Evolutionary conservation across 2,113 vertebrate genomes (phyloP).

Genomic region (Ctenodactylus gundi): DNA sequence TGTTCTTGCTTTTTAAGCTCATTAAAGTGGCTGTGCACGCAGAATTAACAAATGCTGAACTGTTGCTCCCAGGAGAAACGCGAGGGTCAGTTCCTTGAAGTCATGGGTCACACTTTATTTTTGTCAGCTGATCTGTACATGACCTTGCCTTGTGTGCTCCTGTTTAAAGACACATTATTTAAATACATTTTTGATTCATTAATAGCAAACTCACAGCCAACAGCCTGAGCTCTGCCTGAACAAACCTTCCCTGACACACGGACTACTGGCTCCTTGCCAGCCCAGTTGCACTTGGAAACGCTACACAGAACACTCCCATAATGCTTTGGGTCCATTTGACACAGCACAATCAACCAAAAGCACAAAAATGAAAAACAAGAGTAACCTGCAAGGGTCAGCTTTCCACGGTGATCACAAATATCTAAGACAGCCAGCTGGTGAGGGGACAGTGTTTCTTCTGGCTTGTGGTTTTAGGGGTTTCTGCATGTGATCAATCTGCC

Average conservation of each 20-base stretch:
- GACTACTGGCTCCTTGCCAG: too few relatives aligned
- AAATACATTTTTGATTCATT: not conserved
- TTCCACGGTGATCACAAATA: not conserved
- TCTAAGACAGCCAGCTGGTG: too few relatives aligned
- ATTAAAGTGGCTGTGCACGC: not conserved
- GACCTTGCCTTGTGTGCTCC: not conserved
- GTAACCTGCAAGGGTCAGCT: not conserved
- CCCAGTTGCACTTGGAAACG: not conserved
- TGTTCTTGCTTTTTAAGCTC: not conserved
- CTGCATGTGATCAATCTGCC: not conserved
- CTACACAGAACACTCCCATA: too few relatives aligned
- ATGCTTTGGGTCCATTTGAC: not conserved
- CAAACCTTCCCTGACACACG: not conserved
- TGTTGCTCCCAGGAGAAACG: not conserved
- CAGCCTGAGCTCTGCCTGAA: not conserved
- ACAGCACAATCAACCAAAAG: not conserved
- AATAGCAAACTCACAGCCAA: not conserved
- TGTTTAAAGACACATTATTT: not conserved
- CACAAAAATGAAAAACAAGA: not conserved
- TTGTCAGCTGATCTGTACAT: not conserved
- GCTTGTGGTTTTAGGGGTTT: not conserved
- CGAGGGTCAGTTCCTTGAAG: not conserved
- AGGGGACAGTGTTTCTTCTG: not conserved
- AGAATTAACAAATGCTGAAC: not conserved
- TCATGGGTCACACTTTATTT: not conserved